These are phyloP conservation scores for Sesia bembeciformis DNA, from an alignment of 2,888 invertebrate genomes.

Conservation along the genomic window DNA sequence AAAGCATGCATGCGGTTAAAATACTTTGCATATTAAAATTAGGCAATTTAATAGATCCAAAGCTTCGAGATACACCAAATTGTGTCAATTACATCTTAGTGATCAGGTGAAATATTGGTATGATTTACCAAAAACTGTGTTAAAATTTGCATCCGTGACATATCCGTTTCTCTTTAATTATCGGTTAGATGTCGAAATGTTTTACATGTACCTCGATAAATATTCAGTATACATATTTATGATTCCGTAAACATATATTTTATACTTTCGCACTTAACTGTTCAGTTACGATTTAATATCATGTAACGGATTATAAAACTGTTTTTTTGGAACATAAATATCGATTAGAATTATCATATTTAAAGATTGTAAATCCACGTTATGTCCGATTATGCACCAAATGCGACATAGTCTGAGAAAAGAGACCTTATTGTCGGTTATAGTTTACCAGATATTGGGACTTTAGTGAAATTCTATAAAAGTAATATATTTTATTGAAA, in stretches of 20 bases:
- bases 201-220: not conserved
- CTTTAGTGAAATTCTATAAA: no score
- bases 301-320: not conserved
- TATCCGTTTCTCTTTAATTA: slow-evolving; percentile 6
- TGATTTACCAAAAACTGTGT: slow-evolving; percentile 4
- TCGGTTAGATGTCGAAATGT: not conserved
- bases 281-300: not conserved
- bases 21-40: not conserved
- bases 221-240: slow-evolving; percentile 1
- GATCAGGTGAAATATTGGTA: slow-evolving; percentile 8
- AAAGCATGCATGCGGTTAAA: not conserved
- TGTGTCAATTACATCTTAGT: slow-evolving; percentile 6
- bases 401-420: no score
- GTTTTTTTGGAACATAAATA: not conserved
- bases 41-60: not conserved
- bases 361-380: no score
- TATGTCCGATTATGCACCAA: no score
- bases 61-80: slow-evolving; percentile 2
- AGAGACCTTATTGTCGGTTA: no score
- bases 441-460: no score
- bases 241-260: not conserved
- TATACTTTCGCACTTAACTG: not conserved
- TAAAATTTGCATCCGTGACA: slow-evolving; percentile 7
- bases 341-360: no score
- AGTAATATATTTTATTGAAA: no score